Evolutionary conservation across 2,888 invertebrate genomes (phyloP).

Genomic region (Melikaiella ostensackeni): DNA sequence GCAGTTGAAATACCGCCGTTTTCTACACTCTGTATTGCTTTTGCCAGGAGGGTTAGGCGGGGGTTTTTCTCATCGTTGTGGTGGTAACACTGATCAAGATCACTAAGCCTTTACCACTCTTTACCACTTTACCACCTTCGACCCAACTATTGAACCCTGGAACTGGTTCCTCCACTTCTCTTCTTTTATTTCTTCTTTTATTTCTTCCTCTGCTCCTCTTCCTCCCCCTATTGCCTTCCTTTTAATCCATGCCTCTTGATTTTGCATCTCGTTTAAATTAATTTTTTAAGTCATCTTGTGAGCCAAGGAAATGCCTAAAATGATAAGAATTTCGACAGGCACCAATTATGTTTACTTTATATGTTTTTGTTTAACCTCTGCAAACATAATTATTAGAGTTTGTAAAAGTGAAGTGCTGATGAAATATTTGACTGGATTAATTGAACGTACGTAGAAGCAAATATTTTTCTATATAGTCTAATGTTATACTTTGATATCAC

Average conservation of each 20-base stretch:
- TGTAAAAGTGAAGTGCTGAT: too few relatives aligned
- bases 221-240: conserved; percentile 42
- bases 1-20: conserved; percentile 53
- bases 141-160: conserved; percentile 57
- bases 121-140: conserved; percentile 58
- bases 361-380: too few relatives aligned
- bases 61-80: conserved; percentile 49
- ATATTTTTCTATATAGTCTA: too few relatives aligned
- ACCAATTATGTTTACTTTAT: too few relatives aligned
- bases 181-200: conserved; percentile 53
- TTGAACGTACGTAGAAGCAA: too few relatives aligned
- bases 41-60: conserved; percentile 51
- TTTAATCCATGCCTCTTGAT: conserved; percentile 40
- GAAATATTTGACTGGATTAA: too few relatives aligned
- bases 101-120: conserved; percentile 56
- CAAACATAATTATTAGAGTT: too few relatives aligned
- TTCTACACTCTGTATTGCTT: conserved; percentile 46
- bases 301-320: too few relatives aligned
- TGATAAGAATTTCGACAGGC: too few relatives aligned
- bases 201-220: conserved; percentile 50
- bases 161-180: conserved; percentile 55
- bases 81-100: conserved; percentile 54
- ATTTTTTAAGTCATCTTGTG: conserved; percentile 1
- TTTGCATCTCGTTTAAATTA: conserved; percentile 8
- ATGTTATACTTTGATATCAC: too few relatives aligned